Evolutionary conservation across 23 tunicate genomes (phyloP).

Genomic region (Aplidium turbinatum): DNA sequence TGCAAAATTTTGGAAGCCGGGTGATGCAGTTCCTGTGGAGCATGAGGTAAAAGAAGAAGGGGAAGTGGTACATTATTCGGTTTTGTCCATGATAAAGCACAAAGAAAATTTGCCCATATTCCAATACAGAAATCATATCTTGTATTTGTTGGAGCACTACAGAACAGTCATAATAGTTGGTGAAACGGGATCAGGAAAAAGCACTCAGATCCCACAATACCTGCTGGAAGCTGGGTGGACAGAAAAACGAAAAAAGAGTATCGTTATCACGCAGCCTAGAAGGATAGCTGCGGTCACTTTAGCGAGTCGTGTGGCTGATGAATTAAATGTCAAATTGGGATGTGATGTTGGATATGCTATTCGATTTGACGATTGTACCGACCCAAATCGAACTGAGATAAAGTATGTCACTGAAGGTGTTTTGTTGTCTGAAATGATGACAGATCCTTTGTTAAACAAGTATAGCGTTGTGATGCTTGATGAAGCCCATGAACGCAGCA

Average conservation of each 20-base stretch:
- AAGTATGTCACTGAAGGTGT: slow-evolving; percentile 94
- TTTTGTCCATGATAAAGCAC: slow-evolving; percentile 74
- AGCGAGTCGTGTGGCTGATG: slow-evolving; percentile 84
- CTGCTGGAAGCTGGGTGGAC: slow-evolving; percentile 85
- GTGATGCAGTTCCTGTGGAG: slow-evolving; percentile 63
- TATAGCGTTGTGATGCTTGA: slow-evolving; percentile 80
- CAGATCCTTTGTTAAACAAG: slow-evolving; percentile 77
- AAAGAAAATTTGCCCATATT: slow-evolving; percentile 69
- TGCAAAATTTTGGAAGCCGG: slow-evolving; percentile 78
- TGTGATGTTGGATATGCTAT: slow-evolving; percentile 90
- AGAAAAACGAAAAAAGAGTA: slow-evolving; percentile 34
- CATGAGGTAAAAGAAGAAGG: slow-evolving; percentile 47
- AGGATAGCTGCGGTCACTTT: slow-evolving; percentile 86
- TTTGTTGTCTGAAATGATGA: slow-evolving; percentile 87
- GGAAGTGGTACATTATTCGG: slow-evolving; percentile 34
- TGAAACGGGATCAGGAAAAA: slow-evolving; percentile 96
- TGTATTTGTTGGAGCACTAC: slow-evolving; percentile 71
- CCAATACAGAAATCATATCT: slow-evolving; percentile 79
- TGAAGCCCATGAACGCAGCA: slow-evolving; percentile 94
- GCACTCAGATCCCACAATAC: slow-evolving; percentile 95
- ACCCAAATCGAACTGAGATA: slow-evolving; percentile 41
- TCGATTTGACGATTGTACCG: slow-evolving; percentile 74
- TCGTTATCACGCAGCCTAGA: slow-evolving; percentile 82
- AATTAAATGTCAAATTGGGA: slow-evolving; percentile 49
- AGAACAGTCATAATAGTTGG: slow-evolving; percentile 78